Conservation (phyloP, 2,113 vertebrate genomes). For the Indri indri region DNA sequence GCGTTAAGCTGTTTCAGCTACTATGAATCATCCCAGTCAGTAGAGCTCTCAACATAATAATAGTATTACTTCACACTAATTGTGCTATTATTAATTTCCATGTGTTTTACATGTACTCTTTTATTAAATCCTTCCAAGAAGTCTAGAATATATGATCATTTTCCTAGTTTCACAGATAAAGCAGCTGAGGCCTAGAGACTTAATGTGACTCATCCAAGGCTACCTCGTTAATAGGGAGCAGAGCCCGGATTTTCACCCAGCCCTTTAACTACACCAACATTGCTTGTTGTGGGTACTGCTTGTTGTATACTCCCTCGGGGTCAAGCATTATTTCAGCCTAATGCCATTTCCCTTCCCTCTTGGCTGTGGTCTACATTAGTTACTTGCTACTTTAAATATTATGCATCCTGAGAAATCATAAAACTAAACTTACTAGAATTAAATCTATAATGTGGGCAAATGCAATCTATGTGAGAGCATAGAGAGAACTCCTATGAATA, state of each 20-base stretch:
- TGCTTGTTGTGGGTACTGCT: not conserved
- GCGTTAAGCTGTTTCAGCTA: not conserved
- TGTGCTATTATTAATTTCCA: not conserved
- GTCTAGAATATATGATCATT: not conserved
- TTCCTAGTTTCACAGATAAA: not conserved
- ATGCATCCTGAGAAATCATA: not conserved
- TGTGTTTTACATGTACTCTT: not conserved
- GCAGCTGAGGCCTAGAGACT: not conserved
- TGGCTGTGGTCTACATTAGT: not conserved
- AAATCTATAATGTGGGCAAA: not conserved
- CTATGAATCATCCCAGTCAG: not conserved
- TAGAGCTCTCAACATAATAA: not conserved
- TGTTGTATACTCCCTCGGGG: not conserved
- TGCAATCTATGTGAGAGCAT: not conserved
- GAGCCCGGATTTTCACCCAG: not conserved
- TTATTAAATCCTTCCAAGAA: not conserved
- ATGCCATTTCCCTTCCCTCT: not conserved
- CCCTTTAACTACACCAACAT: not conserved
- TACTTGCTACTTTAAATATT: not conserved
- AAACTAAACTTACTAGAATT: not conserved
- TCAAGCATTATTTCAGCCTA: not conserved
- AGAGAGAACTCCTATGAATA: not conserved
- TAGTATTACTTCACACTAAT: not conserved
- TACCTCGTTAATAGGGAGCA: not conserved
- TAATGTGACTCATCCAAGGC: not conserved